Evolutionary conservation across 2,888 invertebrate species (phyloP), one percentile per base, ranked within the genome.

Genomic region (Melieria picta): DNA sequence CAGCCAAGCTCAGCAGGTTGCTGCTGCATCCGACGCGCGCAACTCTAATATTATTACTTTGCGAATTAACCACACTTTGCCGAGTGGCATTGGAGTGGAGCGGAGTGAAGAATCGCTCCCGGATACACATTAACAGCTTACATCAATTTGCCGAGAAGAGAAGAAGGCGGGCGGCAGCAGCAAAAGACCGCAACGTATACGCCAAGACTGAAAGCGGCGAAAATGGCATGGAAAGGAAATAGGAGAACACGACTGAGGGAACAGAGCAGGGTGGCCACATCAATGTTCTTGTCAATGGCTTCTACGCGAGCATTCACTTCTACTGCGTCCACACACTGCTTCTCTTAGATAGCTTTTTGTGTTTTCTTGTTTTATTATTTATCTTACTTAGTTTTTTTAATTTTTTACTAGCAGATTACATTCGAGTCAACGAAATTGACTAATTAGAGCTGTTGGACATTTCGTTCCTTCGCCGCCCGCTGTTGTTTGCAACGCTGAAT

Each of bases 41-140:
- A 70, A 75, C 77, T 73, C 79, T 82, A 81, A 81, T 82, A 81
- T 79, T 80, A 82, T 81, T 82, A 82, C 82, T 82, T 79, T 79
- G 80, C 80, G 80, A 81, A 81, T 81, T 81, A 81, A 82, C 81
- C 79, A 77, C 77, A 79, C 77, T 72, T 74, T 78, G 65, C 55
- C 50, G 42, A 13, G 47, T 30, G 30, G 16, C 65, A 52, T 11
- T 13, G 30, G 7, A 80, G 78, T 76, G 80, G 79, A 77, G 82
- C 79, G 80, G 81, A 80, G 77, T 79, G 80, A 79, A 81, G 81
- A 80, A 82, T 79, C 79, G 82, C 82, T 81, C 81, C 82, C 82
- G 82, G 82, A 79, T 81, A 82, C 81, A 81, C 82, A 82, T 81
- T 81, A 81, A 82, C 80, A 80, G 82, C 82, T 79, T 80, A 80